Evolutionary conservation across 2,888 invertebrate genomes (phyloP), one percentile per base, ranked within the genome.

Genomic region (Oligia fasciuncula): DNA sequence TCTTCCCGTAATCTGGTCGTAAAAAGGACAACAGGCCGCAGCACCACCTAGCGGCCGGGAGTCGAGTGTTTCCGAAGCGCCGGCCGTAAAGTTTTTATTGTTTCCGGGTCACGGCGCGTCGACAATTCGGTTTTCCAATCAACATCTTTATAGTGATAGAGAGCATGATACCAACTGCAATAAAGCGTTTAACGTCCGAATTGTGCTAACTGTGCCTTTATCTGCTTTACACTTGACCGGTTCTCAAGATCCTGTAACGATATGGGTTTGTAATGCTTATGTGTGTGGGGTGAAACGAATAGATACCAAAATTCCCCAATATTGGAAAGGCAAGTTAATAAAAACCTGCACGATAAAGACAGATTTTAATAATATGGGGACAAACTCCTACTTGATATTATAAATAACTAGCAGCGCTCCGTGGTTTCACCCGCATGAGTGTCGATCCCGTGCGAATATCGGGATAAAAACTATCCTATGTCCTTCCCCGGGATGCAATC

Each of bases 71-170:
- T 91, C 91, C 91, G 89, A 90, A 89, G 91, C 90, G 90, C 88
- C 88, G 91, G 87, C 92, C 93, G 92, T 95, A 95, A 95, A 96
- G 88, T 94, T 95, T 96, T 96, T 95, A 95, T 94, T 92, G 95
- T 93, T 95, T 95, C 93, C 95, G 94, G 95, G 93, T 93, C 94
- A 92, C 91, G 89, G 93, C 93, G 90, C 91, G 85, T 92, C 90
- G 90, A 94, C 93, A 92, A 94, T 95, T 95, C 93, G 93, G 93
- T 93, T 94, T 93, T 93, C 94, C 94, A 95, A 96, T 96, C 95
- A 95, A 95, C 93, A 93, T 92, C 92, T 94, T 92, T 92, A 92
- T 93, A n/a, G 93, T 91, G 92, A 92, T 92, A 91, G 93, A 89
- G 87, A 91, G 89, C 90, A 87, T 89, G 90, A 92, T 93, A 91